Base-by-base conservation (phyloP, 2,113 vertebrate genomes). In the Arothron firmamentum region DNA sequence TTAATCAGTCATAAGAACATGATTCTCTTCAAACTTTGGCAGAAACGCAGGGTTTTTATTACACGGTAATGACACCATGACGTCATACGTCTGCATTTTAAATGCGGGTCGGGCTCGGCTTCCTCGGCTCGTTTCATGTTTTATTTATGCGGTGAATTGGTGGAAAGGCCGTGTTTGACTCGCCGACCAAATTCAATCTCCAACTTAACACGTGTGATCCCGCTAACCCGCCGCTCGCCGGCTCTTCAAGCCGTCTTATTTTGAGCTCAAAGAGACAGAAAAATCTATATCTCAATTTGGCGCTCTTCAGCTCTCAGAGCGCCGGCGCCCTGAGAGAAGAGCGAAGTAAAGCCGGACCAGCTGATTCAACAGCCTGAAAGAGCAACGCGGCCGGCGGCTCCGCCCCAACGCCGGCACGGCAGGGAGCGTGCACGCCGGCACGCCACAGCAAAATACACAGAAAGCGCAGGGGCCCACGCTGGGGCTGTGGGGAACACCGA, bases 231-330 rank as follows among this genome's bases (percentile, higher is more conserved):
- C 79, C 74, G 64, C 65, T 75, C 77, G 65, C 78, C 81, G 85
- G 79, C 78, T 85, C 78, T 71, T 84, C 80, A 76, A 88, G 77
- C 78, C 78, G 84, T 87, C 85, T 81, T 85, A 82, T 83, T 87
- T 73, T 78, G 62, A 57, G 71, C 82, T 78, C 84, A 82, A 84
- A 85, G 78, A 87, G 84, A 87, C 84, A 88, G 81, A 85, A 83
- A 89, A 89, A 88, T 87, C 87, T 72, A 87, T 88, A 87, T 84
- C 83, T 86, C 88, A 85, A 87, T 88, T 88, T 86, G 83, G 83
- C 83, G 82, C 84, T 88, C 87, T 89, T 87, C 85, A 88, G 79
- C 86, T 80, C 73, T 70, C 72, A 80, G 85, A 81, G 73, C 74
- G 81, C 82, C 83, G 78, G 72, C 84, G 81, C 83, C 84, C 56